Base-by-base conservation (phyloP, 2,113 vertebrate genomes). In the Patagioenas fasciata region DNA sequence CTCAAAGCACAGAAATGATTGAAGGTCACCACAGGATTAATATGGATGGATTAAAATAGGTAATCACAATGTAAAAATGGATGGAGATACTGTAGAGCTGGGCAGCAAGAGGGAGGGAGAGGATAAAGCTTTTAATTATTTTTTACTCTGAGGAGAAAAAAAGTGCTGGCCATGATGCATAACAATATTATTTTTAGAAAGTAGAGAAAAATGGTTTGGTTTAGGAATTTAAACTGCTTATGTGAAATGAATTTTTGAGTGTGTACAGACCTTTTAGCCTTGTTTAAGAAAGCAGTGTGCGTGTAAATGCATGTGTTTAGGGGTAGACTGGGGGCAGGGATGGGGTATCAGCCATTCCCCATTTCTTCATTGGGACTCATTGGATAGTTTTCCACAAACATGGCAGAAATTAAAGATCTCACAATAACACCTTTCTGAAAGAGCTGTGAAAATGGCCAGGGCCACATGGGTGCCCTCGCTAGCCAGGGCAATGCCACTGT, bases 41-140 rank as follows among this genome's bases (percentile, higher is more conserved):
- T 90, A 88, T 40, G 31, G 40, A 84, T 94, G 53, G 79, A 94
- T 96, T 95, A 94, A 90, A 94, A 92, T 50, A 65, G 48, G 53
- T 57, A 94, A 96, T 57, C 85, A 48, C n/a, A 80, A 77, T 40
- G 21, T 72, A 61, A 84, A 95, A 92, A 71, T 64, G n/a, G 51
- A 86, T 88, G 54, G 51, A 92, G 50, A 77, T 88, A 65, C 8
- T 1, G 14, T 13, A 65, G 28, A 77, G 19, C 56, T 78, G 70
- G 29, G 53, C 20, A 75, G 38, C 28, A 34, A 91, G 31, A 51
- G 0, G 2, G 32, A 85, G 40, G 38, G 8, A 91, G 88, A 90
- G 28, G 44, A 89, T 44, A 31, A 83, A 80, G 32, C 6, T 80
- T 89, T 74, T 78, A 86, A 86, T 88, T 88, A 85, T 93, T 88